Conservation (phyloP, 2,888 invertebrate genomes). For the Spialia ferax region DNA sequence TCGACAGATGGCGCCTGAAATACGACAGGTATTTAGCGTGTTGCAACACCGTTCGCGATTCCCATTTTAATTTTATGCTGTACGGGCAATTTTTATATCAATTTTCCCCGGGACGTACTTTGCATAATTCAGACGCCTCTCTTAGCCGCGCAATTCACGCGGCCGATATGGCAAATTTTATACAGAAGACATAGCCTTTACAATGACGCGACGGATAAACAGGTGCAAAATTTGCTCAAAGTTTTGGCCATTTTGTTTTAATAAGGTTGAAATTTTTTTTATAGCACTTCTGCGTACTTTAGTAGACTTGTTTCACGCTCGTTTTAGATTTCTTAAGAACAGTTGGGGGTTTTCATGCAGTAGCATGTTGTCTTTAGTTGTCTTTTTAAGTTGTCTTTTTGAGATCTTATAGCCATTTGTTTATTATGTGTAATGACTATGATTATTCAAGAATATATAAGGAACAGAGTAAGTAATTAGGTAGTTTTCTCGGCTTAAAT, state of each 20-base stretch:
- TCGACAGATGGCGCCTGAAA: slow-evolving; percentile 83
- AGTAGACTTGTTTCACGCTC: neutral
- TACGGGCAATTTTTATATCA: slow-evolving; percentile 84
- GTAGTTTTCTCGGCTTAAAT: too few relatives aligned
- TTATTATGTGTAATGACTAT: too few relatives aligned
- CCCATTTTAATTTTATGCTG: slow-evolving; percentile 84
- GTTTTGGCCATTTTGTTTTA: slow-evolving; percentile 19
- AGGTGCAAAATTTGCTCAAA: slow-evolving; percentile 15
- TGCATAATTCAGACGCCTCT: slow-evolving; percentile 68
- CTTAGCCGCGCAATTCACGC: slow-evolving; percentile 64
- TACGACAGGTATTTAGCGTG: slow-evolving; percentile 86
- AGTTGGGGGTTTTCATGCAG: neutral
- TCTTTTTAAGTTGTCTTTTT: too few relatives aligned
- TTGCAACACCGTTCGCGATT: slow-evolving; percentile 81
- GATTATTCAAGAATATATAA: too few relatives aligned
- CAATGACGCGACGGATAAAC: slow-evolving; percentile 16
- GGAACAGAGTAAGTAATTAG: too few relatives aligned
- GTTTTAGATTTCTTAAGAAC: neutral
- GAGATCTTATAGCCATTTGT: too few relatives aligned
- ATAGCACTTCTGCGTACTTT: neutral
- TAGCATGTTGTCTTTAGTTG: too few relatives aligned
- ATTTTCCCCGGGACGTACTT: slow-evolving; percentile 73
- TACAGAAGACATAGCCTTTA: slow-evolving; percentile 25
- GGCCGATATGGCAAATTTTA: slow-evolving; percentile 30
- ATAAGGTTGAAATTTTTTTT: slow-evolving; percentile 1